phyloP scores from a whole-genome alignment of 2,888 invertebrate genomes.

The Sympetrum striolatum region DNA sequence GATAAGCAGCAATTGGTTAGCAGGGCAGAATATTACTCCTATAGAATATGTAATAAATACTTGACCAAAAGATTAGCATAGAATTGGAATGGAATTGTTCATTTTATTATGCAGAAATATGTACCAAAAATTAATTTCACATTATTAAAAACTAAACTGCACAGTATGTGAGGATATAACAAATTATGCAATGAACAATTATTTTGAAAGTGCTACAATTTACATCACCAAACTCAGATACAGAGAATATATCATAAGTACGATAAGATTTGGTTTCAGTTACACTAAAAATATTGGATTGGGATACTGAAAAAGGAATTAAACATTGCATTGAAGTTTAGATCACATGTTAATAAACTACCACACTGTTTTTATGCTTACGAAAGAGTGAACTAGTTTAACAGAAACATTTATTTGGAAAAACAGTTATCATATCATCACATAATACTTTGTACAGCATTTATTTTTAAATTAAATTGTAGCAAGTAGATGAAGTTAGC shows the following conservation, averaged over 20 bases:
- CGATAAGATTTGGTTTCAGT: not conserved
- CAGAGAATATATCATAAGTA: conserved; percentile 23
- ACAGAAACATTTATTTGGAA: not conserved
- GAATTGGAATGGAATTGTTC: not conserved
- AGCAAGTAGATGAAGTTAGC: not conserved
- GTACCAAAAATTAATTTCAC: conserved; percentile 20
- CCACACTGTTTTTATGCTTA: not conserved
- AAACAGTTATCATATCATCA: not conserved
- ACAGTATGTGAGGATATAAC: too few species aligned
- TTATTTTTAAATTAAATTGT: not conserved
- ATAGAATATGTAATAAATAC: not conserved
- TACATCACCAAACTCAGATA: not conserved
- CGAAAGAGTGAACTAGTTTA: not conserved
- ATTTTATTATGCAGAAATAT: conserved; percentile 18
- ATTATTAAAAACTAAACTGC: conserved; percentile 12
- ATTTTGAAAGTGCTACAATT: not conserved
- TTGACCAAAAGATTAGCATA: conserved; percentile 6
- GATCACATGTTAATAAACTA: not conserved
- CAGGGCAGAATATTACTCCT: not conserved
- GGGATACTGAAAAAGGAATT: too few species aligned
- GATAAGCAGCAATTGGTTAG: not conserved
- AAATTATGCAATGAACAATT: too few species aligned
- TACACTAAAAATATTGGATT: not conserved
- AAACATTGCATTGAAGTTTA: too few species aligned
- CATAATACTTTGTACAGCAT: not conserved